Percentiles rank a stretch among this genome's conserved stretches.
phyloP scores from a whole-genome alignment of 2,888 invertebrate genomes.

The Xestia ashworthii region DNA sequence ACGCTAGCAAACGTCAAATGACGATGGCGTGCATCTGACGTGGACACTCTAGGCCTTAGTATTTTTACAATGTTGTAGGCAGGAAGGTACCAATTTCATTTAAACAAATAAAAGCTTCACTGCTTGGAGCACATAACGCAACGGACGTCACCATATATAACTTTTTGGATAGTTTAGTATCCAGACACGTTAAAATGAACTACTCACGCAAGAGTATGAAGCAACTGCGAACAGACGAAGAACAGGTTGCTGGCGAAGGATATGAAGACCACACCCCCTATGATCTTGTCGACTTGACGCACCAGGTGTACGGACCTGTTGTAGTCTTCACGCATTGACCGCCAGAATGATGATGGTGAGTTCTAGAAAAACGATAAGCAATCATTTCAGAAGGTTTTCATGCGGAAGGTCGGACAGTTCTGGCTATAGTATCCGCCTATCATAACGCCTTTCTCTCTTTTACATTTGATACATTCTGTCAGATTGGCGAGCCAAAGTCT shows the following conservation, averaged over 20 bases:
- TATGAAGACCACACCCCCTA: conserved; percentile 92
- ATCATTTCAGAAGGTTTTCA: background rate
- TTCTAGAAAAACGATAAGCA: conserved; percentile 64
- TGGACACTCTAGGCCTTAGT: background rate
- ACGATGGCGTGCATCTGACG: background rate
- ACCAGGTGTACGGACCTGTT: conserved; percentile 90
- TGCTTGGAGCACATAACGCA: no score
- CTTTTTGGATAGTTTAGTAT: background rate
- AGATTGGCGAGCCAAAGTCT: no score
- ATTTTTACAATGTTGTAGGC: background rate
- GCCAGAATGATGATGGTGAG: conserved; percentile 78
- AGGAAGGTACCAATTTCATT: background rate
- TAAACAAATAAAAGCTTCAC: background rate
- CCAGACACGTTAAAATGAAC: background rate
- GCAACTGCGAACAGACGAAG: conserved; percentile 93
- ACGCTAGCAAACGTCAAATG: background rate
- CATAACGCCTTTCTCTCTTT: no score
- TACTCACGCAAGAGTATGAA: conserved; percentile 92
- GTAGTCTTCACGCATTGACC: conserved; percentile 90
- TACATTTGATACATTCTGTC: no score
- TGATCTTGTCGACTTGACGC: conserved; percentile 90
- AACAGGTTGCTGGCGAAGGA: conserved; percentile 93
- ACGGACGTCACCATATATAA: background rate
- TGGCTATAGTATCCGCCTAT: background rate
- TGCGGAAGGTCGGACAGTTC: background rate